Conservation (phyloP, 2,888 invertebrate species). For the Tinea semifulvella region DNA sequence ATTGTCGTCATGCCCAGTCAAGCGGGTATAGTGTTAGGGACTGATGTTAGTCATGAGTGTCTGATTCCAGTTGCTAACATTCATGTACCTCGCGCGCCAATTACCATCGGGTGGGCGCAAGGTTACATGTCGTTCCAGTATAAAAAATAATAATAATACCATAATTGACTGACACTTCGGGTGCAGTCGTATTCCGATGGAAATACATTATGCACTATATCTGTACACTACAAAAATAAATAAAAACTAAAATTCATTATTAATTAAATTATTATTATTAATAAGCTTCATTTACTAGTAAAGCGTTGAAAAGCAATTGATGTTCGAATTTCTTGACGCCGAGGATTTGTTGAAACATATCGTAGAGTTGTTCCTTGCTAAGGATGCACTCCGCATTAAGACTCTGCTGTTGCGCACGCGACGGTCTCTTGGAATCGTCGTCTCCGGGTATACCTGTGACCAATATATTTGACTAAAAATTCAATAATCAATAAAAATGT, state of each 20-base stretch:
- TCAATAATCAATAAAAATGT: background rate
- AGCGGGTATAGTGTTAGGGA: no score
- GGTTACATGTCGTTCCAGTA: no score
- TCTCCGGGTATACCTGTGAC: conserved; percentile 73
- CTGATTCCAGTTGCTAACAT: no score
- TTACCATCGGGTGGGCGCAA: no score
- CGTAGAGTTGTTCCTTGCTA: conserved; percentile 98
- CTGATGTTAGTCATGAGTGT: no score
- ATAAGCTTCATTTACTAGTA: conserved; percentile 78
- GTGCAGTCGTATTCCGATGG: no score
- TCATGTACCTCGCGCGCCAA: no score
- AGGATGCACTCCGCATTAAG: conserved; percentile 93
- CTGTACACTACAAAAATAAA: background rate
- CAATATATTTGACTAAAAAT: background rate
- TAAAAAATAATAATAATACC: no score
- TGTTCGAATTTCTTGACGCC: conserved; percentile 99
- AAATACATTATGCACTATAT: no score
- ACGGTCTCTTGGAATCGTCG: conserved; percentile 87
- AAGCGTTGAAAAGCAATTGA: conserved; percentile 97
- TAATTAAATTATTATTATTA: background rate
- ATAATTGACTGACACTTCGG: no score
- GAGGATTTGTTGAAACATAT: conserved; percentile 99
- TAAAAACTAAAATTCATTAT: no score
- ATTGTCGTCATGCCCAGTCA: background rate
- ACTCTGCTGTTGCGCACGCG: conserved; percentile 87